Base-by-base conservation (phyloP, 2,888 invertebrate species). In the Macrophya annulata region DNA sequence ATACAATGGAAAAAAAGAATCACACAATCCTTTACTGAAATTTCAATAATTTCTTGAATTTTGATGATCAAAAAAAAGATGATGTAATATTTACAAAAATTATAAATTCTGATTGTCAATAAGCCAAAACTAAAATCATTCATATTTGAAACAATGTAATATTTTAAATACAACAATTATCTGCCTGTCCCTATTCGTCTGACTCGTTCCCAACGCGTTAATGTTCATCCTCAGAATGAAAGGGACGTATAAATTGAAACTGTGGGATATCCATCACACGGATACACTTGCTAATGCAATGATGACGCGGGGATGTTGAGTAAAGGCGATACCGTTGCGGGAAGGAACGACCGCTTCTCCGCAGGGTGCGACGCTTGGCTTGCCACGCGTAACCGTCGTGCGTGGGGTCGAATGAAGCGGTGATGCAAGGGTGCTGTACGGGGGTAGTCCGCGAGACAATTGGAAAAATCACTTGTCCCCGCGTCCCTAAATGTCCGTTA, bases 391-490 rank as follows among this genome's bases (percentile, higher is more conserved):
- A 86, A 87, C 86, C 87, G 87, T 86, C 87, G 87, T 86, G 88
- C 85, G 88, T 84, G 86, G 86, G 88, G 87, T 88, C 43, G 81
- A 62, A 62, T 31, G 48, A 21, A 43, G 31, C 40, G 68, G 31
- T 48, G 43, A 71, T 68, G 51, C 68, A 68, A 83, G 83, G 83
- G 71, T 81, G 81, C 43, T 21, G n/a, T 37, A n/a, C 21, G 71
- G 65, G 83, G 25, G n/a, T n/a, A 48, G 68, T 65, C 89, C 89
- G 90, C 91, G 89, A 92, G 92, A 93, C 91, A 92, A 93, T 93
- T 91, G 92, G 90, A 91, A 92, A 91, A 93, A 93, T 93, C 92
- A 93, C 93, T 93, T 92, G 93, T 91, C 91, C 90, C 90, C 8
- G 21, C 31, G 31, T 88, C 89, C 88, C 88, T 90, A 87, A 92